Conservation (phyloP, 2,113 vertebrate genomes). For the Lichenostomus cassidix region DNA sequence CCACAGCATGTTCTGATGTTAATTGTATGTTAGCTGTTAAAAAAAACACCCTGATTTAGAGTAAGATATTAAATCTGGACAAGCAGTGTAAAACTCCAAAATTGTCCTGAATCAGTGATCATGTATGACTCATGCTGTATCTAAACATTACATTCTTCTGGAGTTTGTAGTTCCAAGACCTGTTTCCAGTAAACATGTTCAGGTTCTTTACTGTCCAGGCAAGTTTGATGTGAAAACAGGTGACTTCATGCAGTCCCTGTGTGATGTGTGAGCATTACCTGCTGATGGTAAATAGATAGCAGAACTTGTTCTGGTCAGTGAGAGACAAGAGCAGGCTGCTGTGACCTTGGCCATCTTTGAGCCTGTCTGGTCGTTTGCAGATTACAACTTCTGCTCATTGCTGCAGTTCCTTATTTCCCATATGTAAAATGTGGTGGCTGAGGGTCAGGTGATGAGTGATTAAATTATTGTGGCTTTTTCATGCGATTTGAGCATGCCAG, state of each 20-base stretch:
- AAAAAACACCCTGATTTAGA: background rate
- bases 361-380: background rate
- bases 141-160: background rate
- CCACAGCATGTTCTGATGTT: background rate
- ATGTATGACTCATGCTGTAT: background rate
- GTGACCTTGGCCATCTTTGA: slow-evolving; percentile 29
- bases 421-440: background rate
- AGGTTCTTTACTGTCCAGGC: background rate
- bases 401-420: background rate
- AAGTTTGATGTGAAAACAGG: slow-evolving; percentile 51
- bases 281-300: slow-evolving; percentile 39
- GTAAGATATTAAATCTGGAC: background rate
- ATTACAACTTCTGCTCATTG: background rate
- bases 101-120: background rate
- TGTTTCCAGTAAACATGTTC: slow-evolving; percentile 43
- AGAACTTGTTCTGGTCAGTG: slow-evolving; percentile 35
- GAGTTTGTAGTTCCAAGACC: background rate
- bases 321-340: background rate
- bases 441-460: slow-evolving; percentile 27
- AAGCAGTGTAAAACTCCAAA: background rate
- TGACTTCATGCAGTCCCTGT: background rate
- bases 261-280: background rate
- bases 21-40: background rate
- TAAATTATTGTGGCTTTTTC: background rate
- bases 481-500: background rate